A percentile compares a stretch with the other conserved stretches of the same genome.
These are phyloP conservation scores for Mola mola DNA, from an alignment of 2,113 vertebrate genomes.

Conservation along the genomic window DNA sequence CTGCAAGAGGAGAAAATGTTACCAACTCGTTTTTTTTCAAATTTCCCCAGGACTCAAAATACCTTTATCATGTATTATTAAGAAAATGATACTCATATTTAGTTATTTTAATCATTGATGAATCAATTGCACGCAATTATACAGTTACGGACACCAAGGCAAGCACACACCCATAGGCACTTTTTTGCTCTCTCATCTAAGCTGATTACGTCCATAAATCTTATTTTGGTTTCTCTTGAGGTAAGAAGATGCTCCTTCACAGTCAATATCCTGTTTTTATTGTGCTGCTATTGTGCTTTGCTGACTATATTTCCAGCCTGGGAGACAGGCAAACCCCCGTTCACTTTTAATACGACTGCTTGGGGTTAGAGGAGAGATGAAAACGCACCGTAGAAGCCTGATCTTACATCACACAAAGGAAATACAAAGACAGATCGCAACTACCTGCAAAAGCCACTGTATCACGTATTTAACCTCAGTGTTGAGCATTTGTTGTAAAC, in stretches of 20 bases:
- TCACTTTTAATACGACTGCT: slow-evolving; percentile 35
- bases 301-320: slow-evolving; percentile 33
- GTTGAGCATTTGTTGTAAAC: slow-evolving; percentile 21
- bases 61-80: too few relatives aligned
- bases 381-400: slow-evolving; percentile 42
- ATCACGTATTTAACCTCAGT: slow-evolving; percentile 12
- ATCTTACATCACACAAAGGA: slow-evolving; percentile 46
- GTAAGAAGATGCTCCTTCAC: slow-evolving; percentile 35
- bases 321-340: slow-evolving; percentile 27
- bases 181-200: slow-evolving; percentile 44
- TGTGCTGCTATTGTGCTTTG: slow-evolving; percentile 22
- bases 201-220: slow-evolving; percentile 42
- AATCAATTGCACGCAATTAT: not conserved
- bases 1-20: too few relatives aligned
- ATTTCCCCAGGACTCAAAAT: too few relatives aligned
- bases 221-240: slow-evolving; percentile 47
- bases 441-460: slow-evolving; percentile 23
- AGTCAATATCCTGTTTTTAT: slow-evolving; percentile 61
- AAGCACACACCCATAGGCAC: not conserved
- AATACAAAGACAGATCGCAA: slow-evolving; percentile 21
- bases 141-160: not conserved
- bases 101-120: not conserved
- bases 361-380: slow-evolving; percentile 12
- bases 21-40: too few relatives aligned
- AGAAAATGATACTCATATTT: not conserved